Evolutionary conservation across 2,113 vertebrate species (phyloP).

Genomic region (Dolichotis patagonum): DNA sequence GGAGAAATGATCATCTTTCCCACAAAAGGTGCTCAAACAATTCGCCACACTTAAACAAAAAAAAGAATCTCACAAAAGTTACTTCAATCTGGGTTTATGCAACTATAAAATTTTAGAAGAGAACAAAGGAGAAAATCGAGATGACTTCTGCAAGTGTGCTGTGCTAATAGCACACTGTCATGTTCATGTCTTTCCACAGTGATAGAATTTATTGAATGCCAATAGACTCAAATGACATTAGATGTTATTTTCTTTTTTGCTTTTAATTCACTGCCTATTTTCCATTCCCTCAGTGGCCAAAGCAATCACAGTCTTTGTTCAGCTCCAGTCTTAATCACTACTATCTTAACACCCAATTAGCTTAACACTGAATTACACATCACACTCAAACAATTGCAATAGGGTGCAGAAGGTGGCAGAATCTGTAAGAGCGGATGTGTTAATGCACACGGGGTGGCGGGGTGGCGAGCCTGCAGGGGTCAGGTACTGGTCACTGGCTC

Average conservation of each 20-base stretch:
- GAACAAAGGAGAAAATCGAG: constrained; percentile 9
- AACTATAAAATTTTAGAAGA: constrained; percentile 28
- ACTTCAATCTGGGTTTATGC: neutral
- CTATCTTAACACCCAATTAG: neutral
- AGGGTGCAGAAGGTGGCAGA: neutral
- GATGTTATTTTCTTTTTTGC: neutral
- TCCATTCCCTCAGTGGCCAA: neutral
- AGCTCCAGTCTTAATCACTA: neutral
- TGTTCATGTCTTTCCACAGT: neutral
- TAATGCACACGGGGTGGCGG: too few relatives aligned
- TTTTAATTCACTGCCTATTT: neutral
- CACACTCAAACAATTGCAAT: neutral
- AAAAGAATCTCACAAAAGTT: neutral
- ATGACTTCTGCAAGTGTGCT: neutral
- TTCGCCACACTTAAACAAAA: neutral
- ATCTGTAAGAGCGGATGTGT: neutral
- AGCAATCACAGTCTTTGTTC: neutral
- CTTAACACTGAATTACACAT: neutral
- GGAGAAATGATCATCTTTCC: neutral
- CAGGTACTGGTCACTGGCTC: neutral
- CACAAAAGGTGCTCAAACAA: neutral
- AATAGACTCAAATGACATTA: neutral
- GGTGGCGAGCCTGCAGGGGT: neutral
- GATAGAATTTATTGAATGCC: neutral
- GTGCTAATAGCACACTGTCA: neutral